Conservation (phyloP, 2,113 vertebrate species). For the Nycticryphes semicollaris region DNA sequence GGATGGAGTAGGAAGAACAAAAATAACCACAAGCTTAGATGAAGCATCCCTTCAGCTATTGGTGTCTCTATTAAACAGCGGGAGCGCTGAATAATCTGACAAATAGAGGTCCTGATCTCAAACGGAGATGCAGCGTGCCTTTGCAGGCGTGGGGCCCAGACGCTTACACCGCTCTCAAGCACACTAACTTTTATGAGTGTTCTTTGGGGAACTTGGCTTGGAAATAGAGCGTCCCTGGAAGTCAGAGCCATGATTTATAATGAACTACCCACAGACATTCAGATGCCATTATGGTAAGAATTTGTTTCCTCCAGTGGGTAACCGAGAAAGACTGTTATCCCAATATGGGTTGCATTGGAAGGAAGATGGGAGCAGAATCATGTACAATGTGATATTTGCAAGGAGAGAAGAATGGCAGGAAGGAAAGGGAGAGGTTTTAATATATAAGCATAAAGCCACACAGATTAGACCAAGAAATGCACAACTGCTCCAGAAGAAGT, state of each 20-base stretch:
- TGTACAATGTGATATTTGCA: background rate
- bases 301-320: background rate
- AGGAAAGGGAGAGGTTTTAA: conserved; percentile 37
- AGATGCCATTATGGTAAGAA: background rate
- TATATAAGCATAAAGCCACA: background rate
- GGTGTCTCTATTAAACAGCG: background rate
- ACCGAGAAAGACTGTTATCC: background rate
- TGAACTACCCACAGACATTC: background rate
- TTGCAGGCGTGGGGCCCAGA: background rate
- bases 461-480: background rate
- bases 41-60: background rate
- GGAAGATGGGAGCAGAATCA: background rate
- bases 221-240: background rate
- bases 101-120: background rate
- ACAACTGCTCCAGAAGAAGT: background rate
- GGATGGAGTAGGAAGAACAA: background rate
- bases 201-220: background rate
- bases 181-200: background rate
- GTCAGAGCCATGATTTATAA: background rate
- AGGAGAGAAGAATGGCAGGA: background rate
- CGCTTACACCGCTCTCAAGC: background rate
- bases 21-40: background rate
- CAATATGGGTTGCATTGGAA: background rate
- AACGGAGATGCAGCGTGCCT: background rate
- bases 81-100: background rate